Evolutionary conservation across 2,888 invertebrate species (phyloP).

Genomic region (Callimorpha dominula): DNA sequence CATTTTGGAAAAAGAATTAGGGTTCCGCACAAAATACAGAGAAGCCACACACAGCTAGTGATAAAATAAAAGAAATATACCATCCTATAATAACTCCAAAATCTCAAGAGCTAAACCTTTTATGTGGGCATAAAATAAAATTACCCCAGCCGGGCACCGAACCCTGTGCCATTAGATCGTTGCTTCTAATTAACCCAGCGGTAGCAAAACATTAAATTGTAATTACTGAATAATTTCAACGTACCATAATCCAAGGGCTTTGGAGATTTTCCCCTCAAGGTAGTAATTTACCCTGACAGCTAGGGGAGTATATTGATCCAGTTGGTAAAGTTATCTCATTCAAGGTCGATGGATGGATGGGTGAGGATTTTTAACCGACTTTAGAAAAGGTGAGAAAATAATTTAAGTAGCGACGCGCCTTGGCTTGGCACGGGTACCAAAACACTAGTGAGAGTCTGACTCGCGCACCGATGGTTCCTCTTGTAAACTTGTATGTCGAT

Average conservation of each 20-base stretch:
- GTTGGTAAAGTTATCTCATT: neutral
- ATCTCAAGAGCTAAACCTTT: conserved; percentile 21
- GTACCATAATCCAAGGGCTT: neutral
- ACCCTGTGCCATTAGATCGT: conserved; percentile 17
- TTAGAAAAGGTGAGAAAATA: no score
- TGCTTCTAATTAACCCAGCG: conserved; percentile 26
- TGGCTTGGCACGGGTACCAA: no score
- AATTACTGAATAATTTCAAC: conserved; percentile 22
- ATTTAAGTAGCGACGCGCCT: no score
- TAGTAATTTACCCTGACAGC: neutral
- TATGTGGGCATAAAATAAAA: conserved; percentile 19
- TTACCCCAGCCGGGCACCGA: conserved; percentile 21
- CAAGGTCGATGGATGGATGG: no score
- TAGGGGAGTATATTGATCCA: neutral
- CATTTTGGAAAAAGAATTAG: no score
- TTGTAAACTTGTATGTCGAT: no score
- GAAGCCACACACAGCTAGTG: neutral
- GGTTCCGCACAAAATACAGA: no score
- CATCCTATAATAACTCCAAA: neutral
- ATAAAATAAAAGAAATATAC: neutral
- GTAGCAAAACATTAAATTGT: conserved; percentile 23
- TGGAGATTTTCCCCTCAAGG: neutral
- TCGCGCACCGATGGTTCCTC: no score
- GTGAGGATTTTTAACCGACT: no score
- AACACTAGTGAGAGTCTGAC: no score